These are phyloP conservation scores for Neofelis nebulosa DNA, from an alignment of 2,113 vertebrate genomes.

Conservation along the genomic window DNA sequence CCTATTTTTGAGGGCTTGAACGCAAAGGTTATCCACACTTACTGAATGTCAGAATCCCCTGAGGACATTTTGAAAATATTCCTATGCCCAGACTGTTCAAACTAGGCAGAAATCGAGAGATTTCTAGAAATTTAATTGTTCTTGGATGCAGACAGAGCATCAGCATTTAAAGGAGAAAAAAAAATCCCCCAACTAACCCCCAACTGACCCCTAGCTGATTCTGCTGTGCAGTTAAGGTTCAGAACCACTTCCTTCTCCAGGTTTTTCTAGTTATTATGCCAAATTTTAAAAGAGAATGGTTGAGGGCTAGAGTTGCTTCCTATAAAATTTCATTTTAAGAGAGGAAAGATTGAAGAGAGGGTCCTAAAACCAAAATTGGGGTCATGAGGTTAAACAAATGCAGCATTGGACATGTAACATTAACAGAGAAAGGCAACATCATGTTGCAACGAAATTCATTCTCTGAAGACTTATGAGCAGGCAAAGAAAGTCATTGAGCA, in stretches of 20 bases:
- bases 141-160: not conserved
- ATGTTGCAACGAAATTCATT: conserved; percentile 32
- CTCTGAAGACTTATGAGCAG: conserved; percentile 65
- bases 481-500: conserved; percentile 67
- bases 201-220: not conserved
- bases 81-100: not conserved
- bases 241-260: not conserved
- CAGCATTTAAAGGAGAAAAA: not conserved
- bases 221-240: not conserved
- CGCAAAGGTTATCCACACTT: not conserved
- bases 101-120: not conserved
- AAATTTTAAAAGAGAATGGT: conserved; percentile 6
- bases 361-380: conserved; percentile 44
- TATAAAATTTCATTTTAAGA: conserved; percentile 26
- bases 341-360: conserved; percentile 32
- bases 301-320: conserved; percentile 3
- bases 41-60: not conserved
- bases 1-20: not conserved
- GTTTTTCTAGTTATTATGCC: not conserved
- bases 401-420: not conserved
- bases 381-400: conserved; percentile 53
- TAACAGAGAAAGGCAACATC: conserved; percentile 48
- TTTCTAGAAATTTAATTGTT: conserved; percentile 34
- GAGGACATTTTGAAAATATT: not conserved
- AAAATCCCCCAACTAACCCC: not conserved